phyloP scores from a whole-genome alignment of 2,888 invertebrate species.

The Strigamia maritima region DNA sequence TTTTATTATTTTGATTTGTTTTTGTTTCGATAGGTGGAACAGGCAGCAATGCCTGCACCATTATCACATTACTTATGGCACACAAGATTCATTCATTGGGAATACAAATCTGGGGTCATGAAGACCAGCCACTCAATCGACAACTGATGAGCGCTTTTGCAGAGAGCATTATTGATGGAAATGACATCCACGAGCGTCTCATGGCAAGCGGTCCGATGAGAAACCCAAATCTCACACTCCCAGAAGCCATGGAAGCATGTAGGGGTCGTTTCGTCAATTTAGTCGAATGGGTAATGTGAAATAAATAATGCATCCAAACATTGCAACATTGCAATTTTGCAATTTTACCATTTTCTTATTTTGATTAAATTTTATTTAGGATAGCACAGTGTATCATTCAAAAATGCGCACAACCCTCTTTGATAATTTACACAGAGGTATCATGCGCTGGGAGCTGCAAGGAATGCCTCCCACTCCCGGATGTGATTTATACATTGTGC shows the following conservation, averaged over 20 bases:
- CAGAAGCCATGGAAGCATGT: slow-evolving; percentile 42
- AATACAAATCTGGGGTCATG: slow-evolving; percentile 38
- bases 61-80: slow-evolving; percentile 42
- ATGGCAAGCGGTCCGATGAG: slow-evolving; percentile 39
- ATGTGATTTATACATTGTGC: slow-evolving; percentile 41
- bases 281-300: slow-evolving; percentile 40
- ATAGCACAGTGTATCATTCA: slow-evolving; percentile 38
- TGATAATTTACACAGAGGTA: slow-evolving; percentile 39
- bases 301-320: background rate
- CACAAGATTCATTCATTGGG: slow-evolving; percentile 39
- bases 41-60: slow-evolving; percentile 43
- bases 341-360: background rate
- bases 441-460: slow-evolving; percentile 40
- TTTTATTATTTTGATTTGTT: background rate
- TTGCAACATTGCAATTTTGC: too few relatives aligned
- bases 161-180: slow-evolving; percentile 42
- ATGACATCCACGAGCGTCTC: slow-evolving; percentile 42
- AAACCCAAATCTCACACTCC: slow-evolving; percentile 41
- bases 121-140: slow-evolving; percentile 39
- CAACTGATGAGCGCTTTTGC: slow-evolving; percentile 41
- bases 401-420: slow-evolving; percentile 40
- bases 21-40: slow-evolving; percentile 21
- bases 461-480: slow-evolving; percentile 37
- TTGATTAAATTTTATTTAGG: slow-evolving; percentile 7
- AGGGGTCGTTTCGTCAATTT: slow-evolving; percentile 13